These are phyloP conservation scores for Melanotaenia maccullochi DNA, from an alignment of 2,797 vertebrate species.

Conservation along the genomic window DNA sequence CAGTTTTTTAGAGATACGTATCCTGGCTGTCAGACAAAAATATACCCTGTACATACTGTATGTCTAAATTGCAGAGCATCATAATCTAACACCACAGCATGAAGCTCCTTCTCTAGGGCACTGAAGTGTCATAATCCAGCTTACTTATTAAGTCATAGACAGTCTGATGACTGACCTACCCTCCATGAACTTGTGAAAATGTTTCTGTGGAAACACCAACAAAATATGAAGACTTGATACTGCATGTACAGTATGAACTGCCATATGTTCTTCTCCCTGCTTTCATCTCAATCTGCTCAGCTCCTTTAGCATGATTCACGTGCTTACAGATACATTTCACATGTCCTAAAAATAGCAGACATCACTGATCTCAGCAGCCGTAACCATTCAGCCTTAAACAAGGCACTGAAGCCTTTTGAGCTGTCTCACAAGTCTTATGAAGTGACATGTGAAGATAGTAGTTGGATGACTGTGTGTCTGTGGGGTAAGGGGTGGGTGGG, in stretches of 20 bases:
- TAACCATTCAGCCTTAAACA: constrained; percentile 54
- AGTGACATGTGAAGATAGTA: constrained; percentile 44
- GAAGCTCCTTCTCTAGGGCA: not conserved
- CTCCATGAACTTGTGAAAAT: not conserved
- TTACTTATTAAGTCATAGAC: not conserved
- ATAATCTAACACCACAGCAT: not conserved
- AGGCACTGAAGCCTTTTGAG: constrained; percentile 52
- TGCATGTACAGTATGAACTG: not conserved
- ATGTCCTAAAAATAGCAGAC: constrained; percentile 65
- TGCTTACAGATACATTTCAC: constrained; percentile 47
- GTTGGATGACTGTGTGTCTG: not conserved
- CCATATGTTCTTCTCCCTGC: constrained; percentile 16
- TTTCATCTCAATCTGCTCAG: constrained; percentile 15
- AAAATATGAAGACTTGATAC: not conserved
- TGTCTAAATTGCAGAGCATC: constrained; percentile 16
- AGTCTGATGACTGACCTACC: constrained; percentile 1
- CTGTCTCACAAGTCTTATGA: constrained; percentile 37
- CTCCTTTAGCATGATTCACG: constrained; percentile 46
- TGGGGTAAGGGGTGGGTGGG: not conserved
- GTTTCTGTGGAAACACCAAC: not conserved
- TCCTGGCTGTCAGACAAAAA: no score
- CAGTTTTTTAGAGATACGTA: constrained; percentile 1
- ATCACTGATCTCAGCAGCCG: constrained; percentile 57
- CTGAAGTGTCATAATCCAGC: constrained; percentile 15
- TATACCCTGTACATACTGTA: not conserved